Base-by-base conservation (phyloP, 2,888 invertebrate species). In the Charanyca ferruginea region DNA sequence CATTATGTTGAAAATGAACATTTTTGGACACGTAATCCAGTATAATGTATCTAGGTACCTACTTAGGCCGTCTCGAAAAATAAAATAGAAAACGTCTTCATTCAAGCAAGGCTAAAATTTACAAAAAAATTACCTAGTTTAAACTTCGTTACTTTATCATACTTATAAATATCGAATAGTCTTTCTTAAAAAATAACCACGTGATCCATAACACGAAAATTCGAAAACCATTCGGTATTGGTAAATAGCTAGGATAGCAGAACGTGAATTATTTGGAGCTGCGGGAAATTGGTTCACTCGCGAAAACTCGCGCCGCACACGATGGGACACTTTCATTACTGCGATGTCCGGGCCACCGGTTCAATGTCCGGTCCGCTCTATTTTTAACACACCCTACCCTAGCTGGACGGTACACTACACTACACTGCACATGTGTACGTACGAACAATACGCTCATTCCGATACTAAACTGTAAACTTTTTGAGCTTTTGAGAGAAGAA, bases 291-390 rank as follows among this genome's bases (percentile, higher is more conserved):
- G 88, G 87, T 88, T 88, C 83, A 89, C 83, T 89, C 83, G 90
- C 90, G 89, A 90, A 92, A 91, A 89, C 84, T 86, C 83, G 83
- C 69, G 83, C 75, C 70, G 86, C 84, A 87, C 85, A 77, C 85
- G 84, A 88, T 88, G 88, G 90, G 93, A 93, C 94, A 94, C 87
- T 94, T 94, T 92, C 91, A 94, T 93, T 92, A 92, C 89, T 83
- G 82, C 85, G 88, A 89, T 92, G 94, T 94, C 94, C 94, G 92
- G 87, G 87, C 85, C 83, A 84, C 82, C 91, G 86, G 95, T 94
- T 94, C 94, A 94, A 94, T 93, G 95, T 93, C 94, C 95, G 94
- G 91, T 88, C 79, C 84, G 82, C 85, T 90, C 94, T 95, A 94
- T 95, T 93, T 94, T 93, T 94, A 94, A 91, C 89, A 81, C 84